Evolutionary conservation across 2,888 invertebrate species (phyloP).

Genomic region (Trichogramma evanescens): DNA sequence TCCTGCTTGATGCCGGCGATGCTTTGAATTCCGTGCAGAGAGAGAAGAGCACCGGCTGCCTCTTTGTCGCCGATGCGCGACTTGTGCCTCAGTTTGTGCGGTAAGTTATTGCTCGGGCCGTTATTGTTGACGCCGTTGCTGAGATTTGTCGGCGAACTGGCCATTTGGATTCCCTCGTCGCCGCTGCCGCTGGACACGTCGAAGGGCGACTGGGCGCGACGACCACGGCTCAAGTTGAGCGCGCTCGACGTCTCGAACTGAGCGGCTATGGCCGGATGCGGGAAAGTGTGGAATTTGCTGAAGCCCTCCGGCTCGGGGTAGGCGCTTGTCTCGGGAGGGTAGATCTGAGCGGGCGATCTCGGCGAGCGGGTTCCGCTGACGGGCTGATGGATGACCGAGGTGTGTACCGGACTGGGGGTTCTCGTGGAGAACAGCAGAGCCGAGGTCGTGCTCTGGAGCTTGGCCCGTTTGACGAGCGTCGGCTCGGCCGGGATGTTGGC

Average conservation of each 20-base stretch:
- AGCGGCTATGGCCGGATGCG: slow-evolving; percentile 26
- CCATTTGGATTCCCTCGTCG: slow-evolving; percentile 52
- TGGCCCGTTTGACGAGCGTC: slow-evolving; percentile 72
- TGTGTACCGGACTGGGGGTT: slow-evolving; percentile 54
- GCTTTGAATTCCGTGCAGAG: slow-evolving; percentile 58
- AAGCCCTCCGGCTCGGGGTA: slow-evolving; percentile 46
- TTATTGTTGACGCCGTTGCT: slow-evolving; percentile 36
- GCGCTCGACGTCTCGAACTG: slow-evolving; percentile 56
- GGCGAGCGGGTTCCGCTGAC: slow-evolving; percentile 44
- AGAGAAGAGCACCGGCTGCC: slow-evolving; percentile 73
- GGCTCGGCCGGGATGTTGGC: slow-evolving; percentile 81
- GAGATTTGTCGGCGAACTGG: slow-evolving; percentile 38
- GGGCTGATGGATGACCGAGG: slow-evolving; percentile 58
- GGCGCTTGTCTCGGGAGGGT: slow-evolving; percentile 37
- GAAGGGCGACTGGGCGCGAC: slow-evolving; percentile 64
- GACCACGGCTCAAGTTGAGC: slow-evolving; percentile 61
- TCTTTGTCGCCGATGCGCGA: slow-evolving; percentile 84
- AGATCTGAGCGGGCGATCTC: slow-evolving; percentile 36
- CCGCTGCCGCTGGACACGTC: slow-evolving; percentile 66
- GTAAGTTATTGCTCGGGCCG: slow-evolving; percentile 69
- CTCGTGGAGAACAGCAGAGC: slow-evolving; percentile 53
- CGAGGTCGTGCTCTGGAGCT: slow-evolving; percentile 41
- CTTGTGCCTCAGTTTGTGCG: slow-evolving; percentile 86
- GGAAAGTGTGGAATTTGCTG: slow-evolving; percentile 50
- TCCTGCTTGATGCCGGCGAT: slow-evolving; percentile 65